phyloP scores from a whole-genome alignment of 2,888 invertebrate genomes.

The Spatulosminthurus flaviceps region DNA sequence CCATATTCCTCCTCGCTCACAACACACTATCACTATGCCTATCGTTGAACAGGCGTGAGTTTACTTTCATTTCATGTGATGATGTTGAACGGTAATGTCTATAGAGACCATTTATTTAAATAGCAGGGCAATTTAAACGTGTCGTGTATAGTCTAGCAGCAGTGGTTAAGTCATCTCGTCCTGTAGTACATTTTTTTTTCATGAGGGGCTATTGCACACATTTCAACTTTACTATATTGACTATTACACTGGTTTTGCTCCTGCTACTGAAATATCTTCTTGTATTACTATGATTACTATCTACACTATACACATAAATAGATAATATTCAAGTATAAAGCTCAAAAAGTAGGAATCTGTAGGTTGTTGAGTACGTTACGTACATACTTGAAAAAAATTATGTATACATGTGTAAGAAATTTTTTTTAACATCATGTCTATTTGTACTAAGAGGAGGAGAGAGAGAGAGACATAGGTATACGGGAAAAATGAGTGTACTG shows the following conservation, averaged over 20 bases:
- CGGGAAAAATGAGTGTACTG: conserved; percentile 14
- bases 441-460: conserved; percentile 1
- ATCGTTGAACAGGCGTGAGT: conserved; percentile 27
- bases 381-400: background rate
- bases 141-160: conserved; percentile 20
- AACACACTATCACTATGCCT: background rate
- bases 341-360: too few species aligned
- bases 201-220: background rate
- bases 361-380: background rate
- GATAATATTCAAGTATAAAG: too few species aligned
- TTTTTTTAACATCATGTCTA: background rate
- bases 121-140: conserved; percentile 37
- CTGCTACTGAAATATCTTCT: too few species aligned
- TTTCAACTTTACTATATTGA: too few species aligned
- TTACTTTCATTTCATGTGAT: conserved; percentile 39
- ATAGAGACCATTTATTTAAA: conserved; percentile 41
- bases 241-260: too few species aligned
- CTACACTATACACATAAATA: too few species aligned
- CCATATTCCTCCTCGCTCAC: background rate
- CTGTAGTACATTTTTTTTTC: background rate
- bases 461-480: background rate
- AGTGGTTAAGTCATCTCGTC: conserved; percentile 9
- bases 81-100: conserved; percentile 42
- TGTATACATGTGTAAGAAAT: background rate
- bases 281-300: background rate